Base-by-base conservation (phyloP, 2,888 invertebrate species). In the Pedicia rivosa region DNA sequence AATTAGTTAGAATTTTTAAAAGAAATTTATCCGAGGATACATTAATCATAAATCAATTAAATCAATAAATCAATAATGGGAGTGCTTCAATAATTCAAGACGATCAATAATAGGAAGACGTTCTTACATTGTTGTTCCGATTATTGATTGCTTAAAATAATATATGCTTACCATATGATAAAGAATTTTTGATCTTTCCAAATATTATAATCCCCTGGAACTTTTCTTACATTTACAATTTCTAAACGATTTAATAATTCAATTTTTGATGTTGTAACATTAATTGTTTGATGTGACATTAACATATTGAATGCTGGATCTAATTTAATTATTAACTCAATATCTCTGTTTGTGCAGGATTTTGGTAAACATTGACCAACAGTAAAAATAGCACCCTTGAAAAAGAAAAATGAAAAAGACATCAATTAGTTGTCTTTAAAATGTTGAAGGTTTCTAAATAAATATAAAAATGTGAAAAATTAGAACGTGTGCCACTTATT, bases 321-420 rank as follows among this genome's bases (percentile, higher is more conserved):
- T 26, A 52, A 30, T 47, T 54, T 44, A 56, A 59, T 42, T 68
- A 55, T 54, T 2, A 57, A 53, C 27, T 63, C 57, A 14, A 78
- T 54, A 41, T 74, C 73, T 2, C 55, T 49, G 2, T 63, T 51
- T 30, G 65, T 66, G 54, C 83, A 84, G 2, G 76, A 70, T 39
- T 66, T 64, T 5, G 83, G 84, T 46, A 83, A 58, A 51, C 83
- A 84, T 51, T 80, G 71, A 7, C 83, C 84, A 37, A 83, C 53
- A 77, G 69, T 47, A 83, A 59, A 49, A 72, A 64, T 43, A 78
- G 66, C 43, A 72, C 68, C 79, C 36, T 42, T n/a, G n/a, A n/a
- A n/a, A n/a, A n/a, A n/a, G n/a, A n/a, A 12, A 38, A 38, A 35
- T 12, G 17, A 15, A 16, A 34, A 19, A 36, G 15, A 17, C 4